Conservation (phyloP, 1,140 invertebrate species). For the Orius laevigatus region DNA sequence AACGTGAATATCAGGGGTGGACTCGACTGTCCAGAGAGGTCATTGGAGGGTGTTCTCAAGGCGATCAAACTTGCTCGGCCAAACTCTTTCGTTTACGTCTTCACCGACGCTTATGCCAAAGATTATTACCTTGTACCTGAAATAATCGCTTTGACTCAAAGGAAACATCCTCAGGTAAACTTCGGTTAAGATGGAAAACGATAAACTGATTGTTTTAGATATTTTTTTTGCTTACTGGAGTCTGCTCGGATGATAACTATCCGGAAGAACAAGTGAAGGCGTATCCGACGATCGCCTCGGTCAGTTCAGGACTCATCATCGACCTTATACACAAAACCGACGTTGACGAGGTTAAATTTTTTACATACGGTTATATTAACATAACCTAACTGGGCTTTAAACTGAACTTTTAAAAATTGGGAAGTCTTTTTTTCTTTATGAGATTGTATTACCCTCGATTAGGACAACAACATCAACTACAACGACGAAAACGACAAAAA, state of each 20-base stretch:
- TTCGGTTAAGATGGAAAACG: no score
- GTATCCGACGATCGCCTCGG: slow-evolving; percentile 51
- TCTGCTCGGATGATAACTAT: slow-evolving; percentile 43
- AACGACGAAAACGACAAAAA: no score
- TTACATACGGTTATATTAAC: slow-evolving; percentile 21
- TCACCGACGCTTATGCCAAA: slow-evolving; percentile 55
- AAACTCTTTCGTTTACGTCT: slow-evolving; percentile 55
- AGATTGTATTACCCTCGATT: no score
- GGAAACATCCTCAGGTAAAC: slow-evolving; percentile 49
- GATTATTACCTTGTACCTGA: slow-evolving; percentile 43
- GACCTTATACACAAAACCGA: slow-evolving; percentile 43
- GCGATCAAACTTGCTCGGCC: slow-evolving; percentile 46
- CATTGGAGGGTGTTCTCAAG: slow-evolving; percentile 41
- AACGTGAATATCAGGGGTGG: slow-evolving; percentile 46
- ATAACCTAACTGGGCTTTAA: no score
- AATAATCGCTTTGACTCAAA: slow-evolving; percentile 46
- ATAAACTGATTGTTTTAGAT: slow-evolving; percentile 30
- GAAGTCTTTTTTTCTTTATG: no score
- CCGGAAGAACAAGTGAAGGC: slow-evolving; percentile 36
- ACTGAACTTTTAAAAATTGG: no score
- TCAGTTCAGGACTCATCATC: slow-evolving; percentile 57
- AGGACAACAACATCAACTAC: no score
- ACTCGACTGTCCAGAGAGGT: slow-evolving; percentile 60
- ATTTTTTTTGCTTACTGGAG: slow-evolving; percentile 58
- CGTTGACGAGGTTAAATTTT: slow-evolving; percentile 36